Evolutionary conservation across 2,797 vertebrate genomes (phyloP).

Genomic region (Emys orbicularis): DNA sequence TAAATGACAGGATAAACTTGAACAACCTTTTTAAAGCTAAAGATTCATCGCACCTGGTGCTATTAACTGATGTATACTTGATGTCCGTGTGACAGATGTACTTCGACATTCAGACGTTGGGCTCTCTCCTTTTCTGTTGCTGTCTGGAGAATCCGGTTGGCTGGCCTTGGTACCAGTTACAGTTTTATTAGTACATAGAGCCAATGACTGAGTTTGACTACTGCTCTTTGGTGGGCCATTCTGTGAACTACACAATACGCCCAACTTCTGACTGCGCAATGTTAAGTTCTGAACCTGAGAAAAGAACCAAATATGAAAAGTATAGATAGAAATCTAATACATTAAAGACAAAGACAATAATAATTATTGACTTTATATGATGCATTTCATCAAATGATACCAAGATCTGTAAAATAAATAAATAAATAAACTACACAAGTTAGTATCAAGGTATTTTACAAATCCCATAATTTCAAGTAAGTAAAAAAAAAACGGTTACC

Average conservation of each 20-base stretch:
- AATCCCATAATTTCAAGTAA: not conserved
- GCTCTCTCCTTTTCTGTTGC: slow-evolving; percentile 82
- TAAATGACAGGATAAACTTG: not conserved
- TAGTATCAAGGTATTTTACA: slow-evolving; percentile 8
- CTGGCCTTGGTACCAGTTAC: slow-evolving; percentile 84
- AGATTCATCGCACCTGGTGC: slow-evolving; percentile 84
- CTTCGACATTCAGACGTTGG: slow-evolving; percentile 82
- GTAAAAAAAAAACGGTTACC: no score
- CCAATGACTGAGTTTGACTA: slow-evolving; percentile 83
- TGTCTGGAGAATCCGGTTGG: slow-evolving; percentile 85
- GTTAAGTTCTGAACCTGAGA: slow-evolving; percentile 92
- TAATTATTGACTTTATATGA: not conserved
- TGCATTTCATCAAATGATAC: not conserved
- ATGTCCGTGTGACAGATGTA: slow-evolving; percentile 81
- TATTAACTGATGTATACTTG: slow-evolving; percentile 87
- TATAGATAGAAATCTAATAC: not conserved
- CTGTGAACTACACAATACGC: slow-evolving; percentile 88
- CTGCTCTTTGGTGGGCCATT: slow-evolving; percentile 88
- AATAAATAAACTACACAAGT: not conserved
- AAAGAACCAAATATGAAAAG: not conserved
- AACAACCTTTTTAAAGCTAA: not conserved
- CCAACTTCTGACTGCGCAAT: slow-evolving; percentile 88
- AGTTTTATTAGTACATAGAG: slow-evolving; percentile 88
- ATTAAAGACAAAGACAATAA: not conserved
- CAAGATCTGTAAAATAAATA: fast-evolving